phyloP scores from a whole-genome alignment of 2,888 invertebrate species.

The Nipponacmea schrenckii region DNA sequence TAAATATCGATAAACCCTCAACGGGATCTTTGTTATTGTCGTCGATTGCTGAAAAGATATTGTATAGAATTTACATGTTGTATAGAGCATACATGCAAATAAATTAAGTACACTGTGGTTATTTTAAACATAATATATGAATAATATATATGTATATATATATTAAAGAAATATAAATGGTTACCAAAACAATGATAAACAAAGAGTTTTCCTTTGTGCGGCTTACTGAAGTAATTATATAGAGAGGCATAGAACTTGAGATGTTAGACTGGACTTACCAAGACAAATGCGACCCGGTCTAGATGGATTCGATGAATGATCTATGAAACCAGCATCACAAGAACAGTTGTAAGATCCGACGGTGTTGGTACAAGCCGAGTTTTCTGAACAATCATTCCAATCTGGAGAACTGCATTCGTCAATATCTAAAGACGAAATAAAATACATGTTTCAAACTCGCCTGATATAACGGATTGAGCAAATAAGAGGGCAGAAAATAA shows the following conservation, averaged over 20 bases:
- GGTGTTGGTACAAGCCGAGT: conserved; percentile 38
- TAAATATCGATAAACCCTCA: conserved; percentile 20
- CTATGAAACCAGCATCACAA: conserved; percentile 36
- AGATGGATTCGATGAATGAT: conserved; percentile 32
- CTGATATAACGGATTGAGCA: not conserved
- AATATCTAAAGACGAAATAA: conserved; percentile 35
- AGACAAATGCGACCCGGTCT: conserved; percentile 39
- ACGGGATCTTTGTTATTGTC: conserved; percentile 38
- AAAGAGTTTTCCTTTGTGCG: too few species aligned
- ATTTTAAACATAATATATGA: too few species aligned
- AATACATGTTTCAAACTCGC: not conserved
- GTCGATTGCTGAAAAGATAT: conserved; percentile 34
- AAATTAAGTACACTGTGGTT: too few species aligned
- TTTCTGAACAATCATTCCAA: conserved; percentile 39
- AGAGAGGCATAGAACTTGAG: too few species aligned
- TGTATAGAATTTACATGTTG: not conserved
- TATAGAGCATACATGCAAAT: too few species aligned
- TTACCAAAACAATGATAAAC: too few species aligned
- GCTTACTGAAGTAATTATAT: not conserved
- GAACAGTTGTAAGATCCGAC: conserved; percentile 41
- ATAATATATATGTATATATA: too few species aligned
- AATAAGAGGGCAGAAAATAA: too few species aligned
- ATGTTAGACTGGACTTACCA: conserved; percentile 24
- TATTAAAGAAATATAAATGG: too few species aligned
- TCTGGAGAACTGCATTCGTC: conserved; percentile 38